Percentiles rank a stretch among this genome's conserved stretches.
These are phyloP conservation scores for Imbricaverruca yamaguchii DNA, from an alignment of 2,888 invertebrate genomes.

Conservation along the genomic window DNA sequence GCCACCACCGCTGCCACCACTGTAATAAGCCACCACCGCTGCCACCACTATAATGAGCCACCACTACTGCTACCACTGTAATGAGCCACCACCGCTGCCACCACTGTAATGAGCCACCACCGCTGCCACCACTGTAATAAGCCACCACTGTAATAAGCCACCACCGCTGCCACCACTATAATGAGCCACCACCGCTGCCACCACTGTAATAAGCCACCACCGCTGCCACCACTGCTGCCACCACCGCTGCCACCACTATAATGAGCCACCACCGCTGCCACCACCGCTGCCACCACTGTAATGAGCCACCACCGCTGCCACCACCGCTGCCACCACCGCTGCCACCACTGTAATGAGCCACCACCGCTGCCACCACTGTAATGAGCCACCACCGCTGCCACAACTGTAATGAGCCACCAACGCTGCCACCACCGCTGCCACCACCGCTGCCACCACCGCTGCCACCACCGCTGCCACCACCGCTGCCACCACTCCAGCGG, in stretches of 20 bases:
- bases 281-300: background rate
- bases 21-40: too few species aligned
- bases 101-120: too few species aligned
- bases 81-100: too few species aligned
- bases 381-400: background rate
- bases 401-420: background rate
- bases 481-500: background rate
- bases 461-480: too few species aligned
- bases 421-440: too few species aligned
- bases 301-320: background rate
- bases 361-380: background rate
- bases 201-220: background rate
- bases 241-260: background rate
- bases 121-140: too few species aligned
- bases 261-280: background rate
- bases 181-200: background rate
- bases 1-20: too few species aligned
- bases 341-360: background rate
- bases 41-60: too few species aligned
- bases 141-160: too few species aligned
- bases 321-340: background rate
- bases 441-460: too few species aligned
- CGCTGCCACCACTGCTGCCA: background rate
- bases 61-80: too few species aligned
- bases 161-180: background rate